Base-by-base conservation (phyloP, 2,113 vertebrate species). In the Sapayoa aenigma region DNA sequence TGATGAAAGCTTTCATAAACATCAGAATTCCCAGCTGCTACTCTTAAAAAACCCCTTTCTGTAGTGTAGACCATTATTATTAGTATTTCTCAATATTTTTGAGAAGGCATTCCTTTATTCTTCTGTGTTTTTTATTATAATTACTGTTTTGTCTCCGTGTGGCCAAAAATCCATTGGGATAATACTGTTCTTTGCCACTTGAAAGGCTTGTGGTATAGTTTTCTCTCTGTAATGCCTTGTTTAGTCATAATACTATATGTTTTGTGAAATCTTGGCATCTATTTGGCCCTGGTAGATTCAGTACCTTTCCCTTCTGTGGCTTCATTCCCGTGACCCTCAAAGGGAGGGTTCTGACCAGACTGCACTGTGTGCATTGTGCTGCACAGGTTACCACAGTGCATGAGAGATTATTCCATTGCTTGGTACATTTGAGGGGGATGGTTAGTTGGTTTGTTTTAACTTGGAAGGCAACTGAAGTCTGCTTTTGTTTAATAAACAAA, bases 401-500 rank as follows among this genome's bases (percentile, higher is more conserved):
- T 50, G 28, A 15, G 12, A 27, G 53, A 27, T 56, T 11, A 37
- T 59, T 42, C 25, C 25, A 6, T 24, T 50, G 27, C 24, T 72
- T 39, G 35, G 8, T 35, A 31, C 37, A 10, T 55, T 73, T 79
- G 2, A 2, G 7, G 8, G 4, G 2, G 14, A 24, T 23, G 0
- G 8, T 9, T 11, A 8, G 17, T 35, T 53, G 12, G 12, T 35
- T 77, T 59, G 18, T n/a, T 87, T 93, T 23, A 27, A 44, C 27
- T 82, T 65, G 30, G 76, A 71, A 86, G 78, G 22, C 39, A 67
- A 2, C 41, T 37, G 50, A 67, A 69, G 5, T 49, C 14, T 66
- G 7, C 23, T 80, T 87, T 31, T 74, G 46, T 77, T 92, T 90
- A 65, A 33, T 49, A 79, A 94, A 75, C 47, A 78, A 30, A 89